Conservation (phyloP, 92 coral and sea anemone species). For the Pocillopora meandrina region DNA sequence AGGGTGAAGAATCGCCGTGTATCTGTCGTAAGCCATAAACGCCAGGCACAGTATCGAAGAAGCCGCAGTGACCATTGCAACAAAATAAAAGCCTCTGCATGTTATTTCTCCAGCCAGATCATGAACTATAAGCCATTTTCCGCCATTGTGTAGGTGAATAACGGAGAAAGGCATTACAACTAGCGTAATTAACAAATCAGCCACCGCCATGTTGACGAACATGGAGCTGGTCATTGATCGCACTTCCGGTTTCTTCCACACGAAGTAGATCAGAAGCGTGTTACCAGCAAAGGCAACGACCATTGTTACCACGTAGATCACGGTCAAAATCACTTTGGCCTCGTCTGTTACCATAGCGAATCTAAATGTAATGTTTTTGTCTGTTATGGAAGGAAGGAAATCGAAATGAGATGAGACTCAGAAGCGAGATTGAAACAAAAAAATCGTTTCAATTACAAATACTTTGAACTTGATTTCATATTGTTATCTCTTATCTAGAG, state of each 20-base stretch:
- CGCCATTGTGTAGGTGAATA: background rate
- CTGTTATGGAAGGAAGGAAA: too few species aligned
- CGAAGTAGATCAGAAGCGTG: background rate
- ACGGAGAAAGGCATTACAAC: background rate
- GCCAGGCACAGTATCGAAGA: too few species aligned
- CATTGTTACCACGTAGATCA: background rate
- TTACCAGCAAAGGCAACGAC: background rate
- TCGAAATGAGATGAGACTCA: too few species aligned
- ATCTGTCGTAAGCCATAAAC: too few species aligned
- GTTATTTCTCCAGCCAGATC: background rate
- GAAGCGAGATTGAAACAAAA: background rate
- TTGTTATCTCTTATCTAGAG: too few species aligned
- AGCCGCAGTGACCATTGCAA: background rate
- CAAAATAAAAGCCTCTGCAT: background rate
- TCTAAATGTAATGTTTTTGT: too few species aligned
- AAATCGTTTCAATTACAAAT: constrained; percentile 55
- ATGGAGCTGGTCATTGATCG: background rate
- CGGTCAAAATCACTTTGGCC: background rate
- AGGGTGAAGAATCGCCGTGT: too few species aligned
- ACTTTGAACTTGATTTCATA: background rate
- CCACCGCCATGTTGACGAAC: background rate
- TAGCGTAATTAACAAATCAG: too few species aligned
- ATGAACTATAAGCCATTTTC: background rate
- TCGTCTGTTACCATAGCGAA: background rate
- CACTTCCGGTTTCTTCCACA: background rate